Percentiles rank a stretch among this genome's conserved stretches.
Conservation (phyloP, 2,113 vertebrate species). For the Apteryx owenii region DNA sequence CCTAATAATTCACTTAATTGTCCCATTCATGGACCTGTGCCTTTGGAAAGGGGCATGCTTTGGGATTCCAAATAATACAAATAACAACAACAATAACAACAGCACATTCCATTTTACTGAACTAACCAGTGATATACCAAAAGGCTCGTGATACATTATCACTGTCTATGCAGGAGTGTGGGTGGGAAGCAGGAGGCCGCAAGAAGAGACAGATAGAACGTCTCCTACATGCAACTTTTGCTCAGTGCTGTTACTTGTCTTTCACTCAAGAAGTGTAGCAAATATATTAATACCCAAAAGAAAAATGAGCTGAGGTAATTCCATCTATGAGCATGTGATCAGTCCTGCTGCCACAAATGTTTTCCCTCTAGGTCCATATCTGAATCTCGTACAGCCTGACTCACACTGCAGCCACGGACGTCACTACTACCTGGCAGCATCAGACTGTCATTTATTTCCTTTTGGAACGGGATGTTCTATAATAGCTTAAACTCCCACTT, state of each 20-base stretch:
- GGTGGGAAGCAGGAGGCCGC: slow-evolving; percentile 50
- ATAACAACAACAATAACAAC: not conserved
- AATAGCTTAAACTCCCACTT: slow-evolving; percentile 55
- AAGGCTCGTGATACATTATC: not conserved
- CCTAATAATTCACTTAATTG: not conserved
- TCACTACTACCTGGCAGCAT: slow-evolving; percentile 33
- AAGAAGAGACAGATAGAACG: slow-evolving; percentile 41
- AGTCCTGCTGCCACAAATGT: slow-evolving; percentile 37
- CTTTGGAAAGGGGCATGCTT: not conserved
- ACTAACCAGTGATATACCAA: not conserved
- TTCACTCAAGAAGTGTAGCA: slow-evolving; percentile 19
- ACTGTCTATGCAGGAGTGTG: not conserved
- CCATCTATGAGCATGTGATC: slow-evolving; percentile 50
- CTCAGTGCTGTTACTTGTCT: slow-evolving; percentile 10
- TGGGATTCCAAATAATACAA: not conserved
- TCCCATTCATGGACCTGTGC: not conserved
- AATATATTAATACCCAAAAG: slow-evolving; percentile 32
- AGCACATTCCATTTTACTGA: not conserved
- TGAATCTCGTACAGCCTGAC: slow-evolving; percentile 51
- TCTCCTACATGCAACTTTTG: not conserved
- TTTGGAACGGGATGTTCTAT: slow-evolving; percentile 66
- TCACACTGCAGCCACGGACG: slow-evolving; percentile 19
- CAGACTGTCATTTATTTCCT: slow-evolving; percentile 51
- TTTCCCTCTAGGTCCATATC: slow-evolving; percentile 55
- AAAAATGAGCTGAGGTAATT: slow-evolving; percentile 72